phyloP scores from a whole-genome alignment of 2,113 vertebrate genomes.

The Myxocyprinus asiaticus region DNA sequence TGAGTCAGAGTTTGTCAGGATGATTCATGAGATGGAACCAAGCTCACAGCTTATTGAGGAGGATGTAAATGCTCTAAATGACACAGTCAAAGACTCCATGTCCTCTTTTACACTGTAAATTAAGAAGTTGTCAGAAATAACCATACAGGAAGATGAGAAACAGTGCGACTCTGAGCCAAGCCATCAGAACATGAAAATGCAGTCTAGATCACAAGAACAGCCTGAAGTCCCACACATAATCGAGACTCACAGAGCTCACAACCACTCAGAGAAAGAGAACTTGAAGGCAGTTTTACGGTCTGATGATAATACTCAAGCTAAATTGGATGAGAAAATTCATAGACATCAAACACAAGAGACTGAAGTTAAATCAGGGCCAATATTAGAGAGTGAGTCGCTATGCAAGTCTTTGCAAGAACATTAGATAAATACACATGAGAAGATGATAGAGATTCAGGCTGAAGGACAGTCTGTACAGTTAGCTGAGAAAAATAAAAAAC shows the following conservation, averaged over 20 bases:
- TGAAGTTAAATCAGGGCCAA: background rate
- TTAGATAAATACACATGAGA: background rate
- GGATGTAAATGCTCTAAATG: too few species aligned
- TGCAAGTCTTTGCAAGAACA: background rate
- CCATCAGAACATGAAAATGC: background rate
- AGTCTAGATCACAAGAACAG: background rate
- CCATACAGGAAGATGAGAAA: background rate
- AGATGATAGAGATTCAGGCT: background rate
- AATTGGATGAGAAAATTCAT: background rate
- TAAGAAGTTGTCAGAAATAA: background rate
- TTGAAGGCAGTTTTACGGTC: background rate
- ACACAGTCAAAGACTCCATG: too few species aligned
- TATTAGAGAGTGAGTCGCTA: background rate
- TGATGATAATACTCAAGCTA: conserved; percentile 4
- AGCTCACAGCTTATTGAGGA: background rate
- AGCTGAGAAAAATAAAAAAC: too few species aligned
- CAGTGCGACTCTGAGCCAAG: background rate
- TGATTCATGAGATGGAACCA: background rate
- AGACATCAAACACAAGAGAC: conserved; percentile 6
- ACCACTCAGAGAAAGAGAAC: too few species aligned
- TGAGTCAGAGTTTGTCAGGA: conserved; percentile 6
- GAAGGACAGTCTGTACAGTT: too few species aligned
- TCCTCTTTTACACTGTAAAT: too few species aligned
- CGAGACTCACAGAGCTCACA: too few species aligned
- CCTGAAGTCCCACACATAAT: background rate